Evolutionary conservation across 92 coral and sea anemone species (phyloP), one percentile per base, ranked within the genome.

Genomic region (Anthopleura xanthogrammica): DNA sequence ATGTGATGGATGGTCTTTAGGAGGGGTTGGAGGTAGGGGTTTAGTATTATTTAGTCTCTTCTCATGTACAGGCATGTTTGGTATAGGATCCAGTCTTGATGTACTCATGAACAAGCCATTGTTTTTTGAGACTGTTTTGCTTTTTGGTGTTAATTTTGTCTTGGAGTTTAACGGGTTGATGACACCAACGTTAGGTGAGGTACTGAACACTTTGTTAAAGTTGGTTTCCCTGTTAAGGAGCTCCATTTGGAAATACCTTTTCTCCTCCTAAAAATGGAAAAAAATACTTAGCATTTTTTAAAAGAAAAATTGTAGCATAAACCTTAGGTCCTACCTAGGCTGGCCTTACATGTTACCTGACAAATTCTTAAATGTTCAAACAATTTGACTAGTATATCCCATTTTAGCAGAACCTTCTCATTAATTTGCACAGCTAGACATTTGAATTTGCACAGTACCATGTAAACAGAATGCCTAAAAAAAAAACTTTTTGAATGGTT

Each of bases 21-120:
- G 98, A 22, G 99, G 99, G 52, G 99, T 95, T 13, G 99, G 99
- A n/a, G 99, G 99, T 46, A 96, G 86, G 10, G 97, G 98, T 20
- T 90, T 90, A 75, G 92, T 91, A 75, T 89, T 92, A 73, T 94
- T 96, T 7, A 96, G 89, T 60, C 92, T 86, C 72, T 92, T 96
- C 79, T 96, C 99, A 41, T 96, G 98, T 12, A 95, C 87, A 52
- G 92, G 92, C 91, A 95, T 90, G 81, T 96, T 90, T 7, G 99
- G 99, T 70, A 96, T 92, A 52, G 99, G 99, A 64, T 96, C 98
- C 22, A 96, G 93, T 77, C 89, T 87, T 50, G 98, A 91, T 13
- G 99, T 73, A 56, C 86, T 93, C 88, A 90, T 81, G 56, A 89
- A 74, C 68, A 92, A 78, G 2, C 93, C 88, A 68, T 87, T 90